Percentiles rank a stretch among this genome's conserved stretches.
Evolutionary conservation across 2,888 invertebrate species (phyloP).

Genomic region (Nomada fabriciana): DNA sequence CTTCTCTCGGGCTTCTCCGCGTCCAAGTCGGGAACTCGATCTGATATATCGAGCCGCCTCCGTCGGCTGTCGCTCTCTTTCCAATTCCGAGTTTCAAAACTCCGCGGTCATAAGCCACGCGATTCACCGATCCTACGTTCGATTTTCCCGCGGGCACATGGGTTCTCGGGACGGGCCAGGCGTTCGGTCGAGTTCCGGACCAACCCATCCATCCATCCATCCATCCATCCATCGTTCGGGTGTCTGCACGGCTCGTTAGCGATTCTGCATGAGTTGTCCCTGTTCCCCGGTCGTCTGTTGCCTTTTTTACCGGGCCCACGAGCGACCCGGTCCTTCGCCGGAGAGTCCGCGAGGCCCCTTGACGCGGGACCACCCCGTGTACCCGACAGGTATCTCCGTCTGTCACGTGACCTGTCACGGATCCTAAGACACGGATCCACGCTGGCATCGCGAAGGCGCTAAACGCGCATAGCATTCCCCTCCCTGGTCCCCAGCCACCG

Average conservation of each 20-base stretch:
- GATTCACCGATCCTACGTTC: neutral
- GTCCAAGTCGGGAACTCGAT: conserved; percentile 70
- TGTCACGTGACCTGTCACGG: conserved; percentile 79
- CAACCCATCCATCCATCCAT: conserved; percentile 77
- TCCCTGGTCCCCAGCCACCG: conserved; percentile 20
- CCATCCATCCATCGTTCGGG: conserved; percentile 76
- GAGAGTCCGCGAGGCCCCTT: conserved; percentile 59
- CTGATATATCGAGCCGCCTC: conserved; percentile 76
- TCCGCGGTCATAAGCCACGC: conserved; percentile 57
- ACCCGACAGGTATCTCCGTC: conserved; percentile 81
- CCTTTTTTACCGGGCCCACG: conserved; percentile 71
- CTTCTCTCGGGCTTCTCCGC: conserved; percentile 68
- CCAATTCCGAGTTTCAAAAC: conserved; percentile 19
- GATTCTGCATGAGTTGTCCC: conserved; percentile 81
- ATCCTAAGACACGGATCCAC: conserved; percentile 37
- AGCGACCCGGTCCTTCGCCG: conserved; percentile 41
- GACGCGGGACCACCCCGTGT: conserved; percentile 81
- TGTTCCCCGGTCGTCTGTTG: conserved; percentile 71
- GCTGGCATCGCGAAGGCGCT: conserved; percentile 60
- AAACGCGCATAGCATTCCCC: conserved; percentile 71
- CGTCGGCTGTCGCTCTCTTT: conserved; percentile 64
- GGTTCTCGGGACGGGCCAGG: conserved; percentile 62
- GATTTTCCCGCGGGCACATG: neutral
- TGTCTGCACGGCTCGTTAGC: conserved; percentile 81
- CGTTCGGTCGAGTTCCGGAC: conserved; percentile 43